Percentiles rank a stretch among this genome's conserved stretches.
phyloP scores from a whole-genome alignment of 2,888 invertebrate genomes.

The Pseudolycoriella hygida region DNA sequence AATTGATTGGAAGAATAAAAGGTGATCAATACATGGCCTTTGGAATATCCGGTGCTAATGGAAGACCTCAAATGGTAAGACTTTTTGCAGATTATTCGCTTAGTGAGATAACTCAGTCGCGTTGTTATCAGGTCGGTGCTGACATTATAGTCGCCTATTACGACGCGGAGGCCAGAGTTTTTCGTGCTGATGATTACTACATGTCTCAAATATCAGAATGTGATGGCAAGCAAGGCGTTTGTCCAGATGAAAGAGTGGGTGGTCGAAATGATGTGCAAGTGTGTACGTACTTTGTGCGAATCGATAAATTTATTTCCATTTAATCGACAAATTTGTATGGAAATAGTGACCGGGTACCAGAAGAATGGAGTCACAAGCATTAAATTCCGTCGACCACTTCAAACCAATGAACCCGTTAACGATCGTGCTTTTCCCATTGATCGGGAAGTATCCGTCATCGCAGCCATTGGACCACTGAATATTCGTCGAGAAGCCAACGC shows the following conservation, averaged over 20 bases:
- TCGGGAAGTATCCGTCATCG: conserved; percentile 60
- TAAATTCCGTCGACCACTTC: conserved; percentile 58
- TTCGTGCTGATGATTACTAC: conserved; percentile 69
- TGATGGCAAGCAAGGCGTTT: conserved; percentile 67
- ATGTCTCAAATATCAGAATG: conserved; percentile 68
- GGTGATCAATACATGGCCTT: conserved; percentile 82
- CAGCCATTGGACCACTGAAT: conserved; percentile 75
- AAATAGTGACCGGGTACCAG: conserved; percentile 54
- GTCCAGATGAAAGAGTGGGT: conserved; percentile 66
- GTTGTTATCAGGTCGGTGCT: conserved; percentile 35
- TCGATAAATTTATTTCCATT: not conserved
- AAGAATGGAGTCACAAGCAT: conserved; percentile 66
- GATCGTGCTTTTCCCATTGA: conserved; percentile 51
- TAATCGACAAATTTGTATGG: not conserved
- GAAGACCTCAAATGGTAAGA: conserved; percentile 48
- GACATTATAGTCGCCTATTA: conserved; percentile 73
- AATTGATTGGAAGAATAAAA: conserved; percentile 56
- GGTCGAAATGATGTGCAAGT: conserved; percentile 61
- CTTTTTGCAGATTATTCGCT: not conserved
- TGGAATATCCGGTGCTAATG: conserved; percentile 63
- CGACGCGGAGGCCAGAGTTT: conserved; percentile 35
- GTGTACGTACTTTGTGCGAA: conserved; percentile 30
- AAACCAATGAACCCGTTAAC: conserved; percentile 52
- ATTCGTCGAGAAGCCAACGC: conserved; percentile 66
- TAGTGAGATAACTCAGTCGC: not conserved